Base-by-base conservation (phyloP, 2,797 vertebrate genomes). In the Phrynocephalus vlangalii region DNA sequence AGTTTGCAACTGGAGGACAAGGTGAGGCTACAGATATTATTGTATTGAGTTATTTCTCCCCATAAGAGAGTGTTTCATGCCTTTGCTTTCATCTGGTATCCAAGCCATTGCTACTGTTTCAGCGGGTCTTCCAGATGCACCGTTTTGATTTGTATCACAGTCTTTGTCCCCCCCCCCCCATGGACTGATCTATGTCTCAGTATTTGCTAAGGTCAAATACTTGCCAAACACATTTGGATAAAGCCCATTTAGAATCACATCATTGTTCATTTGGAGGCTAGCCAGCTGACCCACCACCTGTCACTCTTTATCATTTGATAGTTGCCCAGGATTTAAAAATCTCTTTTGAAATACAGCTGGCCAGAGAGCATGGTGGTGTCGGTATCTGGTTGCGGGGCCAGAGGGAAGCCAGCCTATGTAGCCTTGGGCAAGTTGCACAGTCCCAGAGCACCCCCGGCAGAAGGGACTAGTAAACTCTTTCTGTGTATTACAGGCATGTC, bases 1-100 rank as follows among this genome's bases (percentile, higher is more conserved):
- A 99, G 94, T 99, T 99, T 96, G 99, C 98, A 90, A 99, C 99
- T 60, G 99, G 99, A 92, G 99, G 99, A 66, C 99, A 99, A 98
- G 99, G 99, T 99, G 92, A 90, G 96, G 91, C 85, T 83, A 13
- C 0, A 0, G 33, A 79, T 3, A 79, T 38, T 56, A 15, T 56
- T 56, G 52, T 13, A 3, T 56, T 56, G 9, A 56, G 52, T 70
- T 52, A 52, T 52, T 83, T 71, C 44, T 70, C 48, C 9, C 48
- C 15, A 1, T n/a, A 28, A 7, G 15, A 63, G 56, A 6, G 6
- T 63, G 9, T 26, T 66, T 80, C 66, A 24, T 44, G 0, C 4
- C 2, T 81, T 44, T 63, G 72, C 33, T 26, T 84, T 60, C 22
- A 26, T 38, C 28, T 60, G 72, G 24, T 44, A 77, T 26, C 26